Base-by-base conservation (phyloP, 1,140 invertebrate species). In the Doryteuthis pealeii region DNA sequence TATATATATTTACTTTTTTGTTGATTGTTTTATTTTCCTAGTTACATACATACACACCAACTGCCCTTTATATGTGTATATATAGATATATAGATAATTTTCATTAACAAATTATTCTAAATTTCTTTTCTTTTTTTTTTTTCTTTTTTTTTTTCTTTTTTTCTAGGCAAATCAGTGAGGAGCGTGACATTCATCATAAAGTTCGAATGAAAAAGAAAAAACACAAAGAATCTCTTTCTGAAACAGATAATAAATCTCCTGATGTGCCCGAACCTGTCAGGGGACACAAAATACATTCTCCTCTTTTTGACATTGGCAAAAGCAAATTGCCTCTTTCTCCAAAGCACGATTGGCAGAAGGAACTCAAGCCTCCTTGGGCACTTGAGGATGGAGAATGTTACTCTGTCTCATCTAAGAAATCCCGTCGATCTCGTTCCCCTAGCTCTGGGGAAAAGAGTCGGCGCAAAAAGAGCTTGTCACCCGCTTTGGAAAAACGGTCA, bases 121-220 rank as follows among this genome's bases (percentile, higher is more conserved):
- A n/a, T n/a, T n/a, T n/a, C n/a, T n/a, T n/a, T n/a, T n/a, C n/a
- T n/a, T n/a, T n/a, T n/a, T n/a, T n/a, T n/a, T n/a, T n/a, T n/a
- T n/a, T 40, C 22, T 68, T 31, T 68, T 26, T 68, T 33, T 68
- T 68, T 30, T 22, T 22, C 28, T 68, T 22, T 68, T 31, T 68
- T 32, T 4, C 15, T 33, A 68, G 66, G 30, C 66, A 68, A 32
- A 18, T 68, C 10, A 32, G 66, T 68, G 66, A 68, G 30, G 66
- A 68, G 30, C 28, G 32, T 0, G 66, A 68, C 18, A 3, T 68
- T 26, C 66, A 68, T 68, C 66, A 68, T 32, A 68, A 68, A 68
- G 30, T 32, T 12, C 66, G 66, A 33, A 68, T 31, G 28, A 68
- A 68, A 68, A 68, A 68, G 32, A 68, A 68, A 30, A 68, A 68